These are phyloP conservation scores for Esox niger DNA, from an alignment of 2,113 vertebrate species.

Conservation along the genomic window DNA sequence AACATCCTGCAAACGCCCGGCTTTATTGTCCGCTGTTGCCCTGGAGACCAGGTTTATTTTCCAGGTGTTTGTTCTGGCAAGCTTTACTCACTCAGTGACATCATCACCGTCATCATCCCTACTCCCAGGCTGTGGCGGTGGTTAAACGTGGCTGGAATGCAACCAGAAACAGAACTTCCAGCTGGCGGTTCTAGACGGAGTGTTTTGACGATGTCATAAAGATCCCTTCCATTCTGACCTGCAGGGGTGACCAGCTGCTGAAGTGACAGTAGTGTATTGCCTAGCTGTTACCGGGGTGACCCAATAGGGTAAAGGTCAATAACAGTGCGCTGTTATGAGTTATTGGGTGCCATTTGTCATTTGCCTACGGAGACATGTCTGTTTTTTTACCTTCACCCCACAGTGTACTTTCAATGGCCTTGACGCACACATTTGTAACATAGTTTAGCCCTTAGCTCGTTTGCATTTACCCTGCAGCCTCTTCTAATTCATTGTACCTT, in stretches of 20 bases:
- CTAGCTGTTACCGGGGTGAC: background rate
- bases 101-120: slow-evolving; percentile 24
- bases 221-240: background rate
- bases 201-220: slow-evolving; percentile 29
- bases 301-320: no score
- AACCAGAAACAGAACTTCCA: slow-evolving; percentile 11
- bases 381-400: background rate
- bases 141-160: no score
- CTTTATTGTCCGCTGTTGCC: slow-evolving; percentile 5
- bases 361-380: background rate
- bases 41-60: slow-evolving; percentile 9
- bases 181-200: slow-evolving; percentile 13
- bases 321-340: no score
- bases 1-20: slow-evolving; percentile 20
- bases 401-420: background rate
- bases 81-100: slow-evolving; percentile 20
- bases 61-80: slow-evolving; percentile 27
- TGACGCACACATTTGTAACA: background rate
- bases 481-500: background rate
- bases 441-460: background rate
- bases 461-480: background rate
- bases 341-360: no score
- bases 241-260: background rate
- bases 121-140: no score
- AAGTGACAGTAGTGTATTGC: background rate